Evolutionary conservation across 2,797 vertebrate species (phyloP), one percentile per base, ranked within the genome.

Genomic region (Pteronotus mesoamericanus): DNA sequence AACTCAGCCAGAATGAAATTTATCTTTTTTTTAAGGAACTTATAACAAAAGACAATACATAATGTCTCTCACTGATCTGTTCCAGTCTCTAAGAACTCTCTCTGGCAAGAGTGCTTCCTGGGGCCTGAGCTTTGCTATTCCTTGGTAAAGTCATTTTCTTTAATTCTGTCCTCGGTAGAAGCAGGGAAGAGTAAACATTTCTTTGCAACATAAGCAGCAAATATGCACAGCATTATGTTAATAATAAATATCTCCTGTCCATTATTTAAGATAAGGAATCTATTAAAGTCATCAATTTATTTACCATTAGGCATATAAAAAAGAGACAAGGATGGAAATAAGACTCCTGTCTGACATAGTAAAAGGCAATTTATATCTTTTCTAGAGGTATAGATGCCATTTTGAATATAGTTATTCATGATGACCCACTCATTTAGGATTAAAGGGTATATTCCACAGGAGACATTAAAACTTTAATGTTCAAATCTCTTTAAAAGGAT

Each of bases 401-500:
- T 92, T 91, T 93, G 21, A 91, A 79, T 86, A 86, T 16, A 92
- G 80, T 90, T 77, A 68, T 64, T 59, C 29, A 84, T 46, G 59
- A 92, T 71, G 42, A 80, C 10, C 46, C 78, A 44, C 59, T 92
- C 72, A 71, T 69, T 94, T 97, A 80, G 53, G 78, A 92, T 90
- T 92, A 95, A 96, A 95, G 61, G 3, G 2, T 72, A 37, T 85
- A 77, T 64, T 86, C 48, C 19, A 59, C 9, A 48, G 32, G 4
- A 87, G 26, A 82, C 68, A 93, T 94, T 84, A 85, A 21, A 69
- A 0, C 6, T 90, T 86, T 82, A 59, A 88, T 88, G 80, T 69
- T 85, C n/a, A 68, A 82, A 61, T 90, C n/a, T 86, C 29, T 94
- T 86, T 75, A 90, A 91, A 82, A 72, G 4, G 71, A 77, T 51